Conservation (phyloP, 2,113 vertebrate species). For the Fregetta grallaria region DNA sequence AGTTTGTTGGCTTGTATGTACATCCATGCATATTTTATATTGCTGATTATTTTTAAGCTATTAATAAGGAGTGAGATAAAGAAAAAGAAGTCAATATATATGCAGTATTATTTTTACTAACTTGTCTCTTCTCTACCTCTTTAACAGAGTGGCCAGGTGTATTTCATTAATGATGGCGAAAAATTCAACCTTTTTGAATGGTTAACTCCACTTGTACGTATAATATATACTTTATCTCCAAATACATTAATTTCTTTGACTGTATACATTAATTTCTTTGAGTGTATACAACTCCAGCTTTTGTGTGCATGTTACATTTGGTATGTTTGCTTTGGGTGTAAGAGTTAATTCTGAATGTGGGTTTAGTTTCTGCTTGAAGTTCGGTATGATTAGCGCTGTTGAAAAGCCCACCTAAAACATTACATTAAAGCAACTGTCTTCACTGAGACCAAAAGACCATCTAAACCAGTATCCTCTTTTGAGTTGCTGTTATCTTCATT, state of each 20-base stretch:
- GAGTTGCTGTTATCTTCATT: not conserved
- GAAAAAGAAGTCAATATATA: not conserved
- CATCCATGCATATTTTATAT: not conserved
- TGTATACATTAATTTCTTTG: not conserved
- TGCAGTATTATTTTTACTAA: conserved; percentile 11
- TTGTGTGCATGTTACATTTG: not conserved
- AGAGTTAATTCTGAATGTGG: not conserved
- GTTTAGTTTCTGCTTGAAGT: not conserved
- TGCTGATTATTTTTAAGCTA: not conserved
- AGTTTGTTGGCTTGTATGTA: not conserved
- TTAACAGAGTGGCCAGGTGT: conserved; percentile 88
- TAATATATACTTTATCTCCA: not conserved
- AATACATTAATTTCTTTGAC: not conserved
- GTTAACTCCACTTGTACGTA: conserved; percentile 90
- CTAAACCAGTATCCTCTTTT: not conserved
- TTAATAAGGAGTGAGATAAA: not conserved
- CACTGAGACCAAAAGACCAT: not conserved
- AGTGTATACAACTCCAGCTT: not conserved
- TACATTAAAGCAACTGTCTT: not conserved
- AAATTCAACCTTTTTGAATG: conserved; percentile 92
- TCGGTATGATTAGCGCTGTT: not conserved
- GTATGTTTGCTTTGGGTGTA: not conserved
- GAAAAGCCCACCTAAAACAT: not conserved
- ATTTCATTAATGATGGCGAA: conserved; percentile 92
- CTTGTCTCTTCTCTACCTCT: not conserved